Base-by-base conservation (phyloP, 2,113 vertebrate species). In the Semicossyphus pulcher region DNA sequence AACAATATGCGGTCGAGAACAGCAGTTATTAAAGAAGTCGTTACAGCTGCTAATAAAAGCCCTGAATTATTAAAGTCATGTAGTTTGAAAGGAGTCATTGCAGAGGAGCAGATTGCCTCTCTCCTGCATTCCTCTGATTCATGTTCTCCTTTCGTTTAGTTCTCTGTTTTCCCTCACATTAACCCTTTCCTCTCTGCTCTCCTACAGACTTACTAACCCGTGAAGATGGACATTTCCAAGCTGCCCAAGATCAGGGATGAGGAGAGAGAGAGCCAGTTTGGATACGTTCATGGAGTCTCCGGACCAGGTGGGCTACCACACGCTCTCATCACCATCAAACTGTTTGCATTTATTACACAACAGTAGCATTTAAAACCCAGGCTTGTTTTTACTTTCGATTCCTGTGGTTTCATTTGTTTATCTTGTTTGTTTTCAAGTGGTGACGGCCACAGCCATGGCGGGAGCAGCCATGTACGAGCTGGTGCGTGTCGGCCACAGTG, bases 391-490 rank as follows among this genome's bases (percentile, higher is more conserved):
- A n/a, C n/a, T 10, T 18, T 18, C n/a, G 7, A 45, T 36, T 5
- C 2, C 2, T n/a, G 3, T 47, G 31, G 4, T 2, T 3, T 28
- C 32, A 49, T 12, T n/a, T 42, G 42, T 62, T 62, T 10, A 28
- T 39, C n/a, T 21, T 9, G 12, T 64, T 41, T 71, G 39, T 15
- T 85, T 42, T n/a, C 28, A 37, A 98, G 97, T 98, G 91, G 97
- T 98, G 71, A 97, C 95, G 0, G 97, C 97, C 0, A 94, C 95
- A 82, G 94, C 95, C 85, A 98, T 98, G 97, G 94, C 96, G 0
- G 96, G 97, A 1, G 96, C 97, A 16, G 97, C 97, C 45, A 98
- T 98, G 97, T 97, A 98, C 0, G 97, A 98, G 76, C 90, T 98
- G 91, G 96, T 98, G 1, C 94, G 97, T 70, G 96, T 98, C n/a